phyloP scores from a whole-genome alignment of 2,797 vertebrate species.

The Peromyscus nudipes region DNA sequence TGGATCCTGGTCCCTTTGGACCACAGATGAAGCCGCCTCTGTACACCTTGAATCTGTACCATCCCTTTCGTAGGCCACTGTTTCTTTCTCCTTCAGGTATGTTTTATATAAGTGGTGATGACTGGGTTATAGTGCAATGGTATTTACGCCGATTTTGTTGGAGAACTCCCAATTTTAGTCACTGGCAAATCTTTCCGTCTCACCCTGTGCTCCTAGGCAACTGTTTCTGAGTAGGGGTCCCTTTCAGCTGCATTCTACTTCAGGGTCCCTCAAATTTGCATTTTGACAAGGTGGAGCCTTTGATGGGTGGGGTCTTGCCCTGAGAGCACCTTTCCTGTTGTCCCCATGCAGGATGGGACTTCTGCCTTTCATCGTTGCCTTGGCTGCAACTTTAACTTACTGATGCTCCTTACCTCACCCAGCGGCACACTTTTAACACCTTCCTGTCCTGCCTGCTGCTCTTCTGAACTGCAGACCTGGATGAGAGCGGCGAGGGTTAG shows the following conservation, averaged over 20 bases:
- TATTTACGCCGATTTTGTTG: not conserved
- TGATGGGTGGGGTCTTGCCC: not conserved
- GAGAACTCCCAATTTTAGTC: not conserved
- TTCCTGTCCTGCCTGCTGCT: not conserved
- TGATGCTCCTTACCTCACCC: no score
- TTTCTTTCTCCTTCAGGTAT: not conserved
- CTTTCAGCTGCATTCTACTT: not conserved
- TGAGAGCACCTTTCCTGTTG: not conserved
- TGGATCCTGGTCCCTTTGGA: not conserved
- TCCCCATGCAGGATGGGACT: not conserved
- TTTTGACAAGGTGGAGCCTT: not conserved
- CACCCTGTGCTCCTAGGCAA: not conserved
- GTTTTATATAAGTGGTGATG: not conserved
- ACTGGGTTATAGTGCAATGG: no score
- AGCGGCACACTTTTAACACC: no score
- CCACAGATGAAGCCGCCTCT: not conserved
- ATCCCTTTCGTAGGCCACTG: not conserved
- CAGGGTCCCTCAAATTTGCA: not conserved
- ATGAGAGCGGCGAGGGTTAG: no score
- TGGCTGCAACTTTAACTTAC: not conserved
- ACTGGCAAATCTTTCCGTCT: not conserved
- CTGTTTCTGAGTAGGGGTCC: not conserved
- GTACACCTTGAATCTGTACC: no score
- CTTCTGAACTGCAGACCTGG: not conserved
- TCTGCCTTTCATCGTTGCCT: not conserved